These are phyloP conservation scores for Phrynosoma blainvillii DNA, from an alignment of 2,113 vertebrate genomes.

Conservation along the genomic window DNA sequence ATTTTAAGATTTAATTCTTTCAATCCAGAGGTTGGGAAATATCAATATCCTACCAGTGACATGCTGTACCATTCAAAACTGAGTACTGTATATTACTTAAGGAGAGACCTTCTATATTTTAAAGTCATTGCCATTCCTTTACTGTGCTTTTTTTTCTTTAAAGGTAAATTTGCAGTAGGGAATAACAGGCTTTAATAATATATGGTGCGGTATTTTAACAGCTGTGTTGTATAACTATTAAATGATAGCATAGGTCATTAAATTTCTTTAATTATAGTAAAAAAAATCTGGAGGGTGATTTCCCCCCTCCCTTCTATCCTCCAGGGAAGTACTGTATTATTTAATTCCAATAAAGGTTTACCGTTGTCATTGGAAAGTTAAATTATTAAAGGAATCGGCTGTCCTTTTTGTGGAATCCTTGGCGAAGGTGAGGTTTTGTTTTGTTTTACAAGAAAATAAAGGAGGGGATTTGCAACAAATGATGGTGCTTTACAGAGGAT, in stretches of 20 bases:
- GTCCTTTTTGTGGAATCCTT: conserved; percentile 24
- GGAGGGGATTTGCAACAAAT: conserved; percentile 8
- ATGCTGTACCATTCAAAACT: neutral
- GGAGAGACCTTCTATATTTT: neutral
- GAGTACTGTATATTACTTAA: neutral
- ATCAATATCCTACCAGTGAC: neutral
- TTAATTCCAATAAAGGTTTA: conserved; percentile 48
- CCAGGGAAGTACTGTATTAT: conserved; percentile 36
- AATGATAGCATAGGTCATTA: conserved; percentile 43
- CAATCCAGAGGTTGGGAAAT: neutral
- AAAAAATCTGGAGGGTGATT: conserved; percentile 44
- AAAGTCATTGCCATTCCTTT: neutral
- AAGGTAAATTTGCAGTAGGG: conserved; percentile 21
- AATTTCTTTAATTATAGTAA: conserved; percentile 38
- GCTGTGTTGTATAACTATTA: conserved; percentile 38
- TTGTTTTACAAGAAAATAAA: neutral
- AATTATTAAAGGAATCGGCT: conserved; percentile 5
- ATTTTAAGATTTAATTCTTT: no score
- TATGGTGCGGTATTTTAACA: conserved; percentile 52
- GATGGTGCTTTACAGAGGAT: neutral
- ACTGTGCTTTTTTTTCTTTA: neutral
- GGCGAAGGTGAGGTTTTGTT: neutral
- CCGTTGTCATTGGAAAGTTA: conserved; percentile 19
- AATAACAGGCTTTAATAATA: conserved; percentile 46
- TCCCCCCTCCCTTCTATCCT: neutral